These are phyloP conservation scores for Tautogolabrus adspersus DNA, from an alignment of 2,113 vertebrate species.

Conservation along the genomic window DNA sequence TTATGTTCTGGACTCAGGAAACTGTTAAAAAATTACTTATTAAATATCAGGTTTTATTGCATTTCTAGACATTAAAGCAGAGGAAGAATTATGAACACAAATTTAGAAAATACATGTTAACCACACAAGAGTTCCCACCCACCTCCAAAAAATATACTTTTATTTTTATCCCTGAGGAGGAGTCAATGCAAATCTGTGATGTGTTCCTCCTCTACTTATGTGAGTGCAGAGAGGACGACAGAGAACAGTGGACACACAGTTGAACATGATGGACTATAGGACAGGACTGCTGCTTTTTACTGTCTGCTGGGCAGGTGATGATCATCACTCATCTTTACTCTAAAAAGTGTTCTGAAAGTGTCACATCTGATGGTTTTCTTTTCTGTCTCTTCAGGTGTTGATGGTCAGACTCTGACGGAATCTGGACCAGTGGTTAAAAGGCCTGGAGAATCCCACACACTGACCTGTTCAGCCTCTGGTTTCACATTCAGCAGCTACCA, in stretches of 20 bases:
- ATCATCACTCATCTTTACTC: not conserved
- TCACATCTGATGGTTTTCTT: not conserved
- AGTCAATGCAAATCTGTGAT: conserved; percentile 44
- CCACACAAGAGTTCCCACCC: too few species aligned
- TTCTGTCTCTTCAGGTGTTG: conserved; percentile 1
- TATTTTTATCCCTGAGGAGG: conserved; percentile 12
- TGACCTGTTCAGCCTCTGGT: conserved; percentile 25
- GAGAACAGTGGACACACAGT: conserved; percentile 33
- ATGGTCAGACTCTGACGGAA: conserved; percentile 17
- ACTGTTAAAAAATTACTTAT: too few species aligned
- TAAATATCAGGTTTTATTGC: too few species aligned
- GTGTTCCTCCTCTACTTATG: conserved; percentile 24
- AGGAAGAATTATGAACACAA: too few species aligned
- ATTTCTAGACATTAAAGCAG: too few species aligned
- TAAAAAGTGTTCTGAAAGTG: not conserved
- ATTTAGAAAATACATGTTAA: too few species aligned
- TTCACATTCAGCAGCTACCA: conserved; percentile 1
- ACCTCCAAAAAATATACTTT: too few species aligned
- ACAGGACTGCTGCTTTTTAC: conserved; percentile 42
- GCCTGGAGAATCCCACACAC: conserved; percentile 26
- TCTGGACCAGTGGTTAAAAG: conserved; percentile 11
- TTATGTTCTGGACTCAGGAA: too few species aligned
- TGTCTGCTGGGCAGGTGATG: conserved; percentile 35
- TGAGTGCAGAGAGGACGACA: conserved; percentile 26
- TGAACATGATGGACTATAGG: conserved; percentile 43